Conservation (phyloP, 2,888 invertebrate genomes). For the Sisyra terminalis region DNA sequence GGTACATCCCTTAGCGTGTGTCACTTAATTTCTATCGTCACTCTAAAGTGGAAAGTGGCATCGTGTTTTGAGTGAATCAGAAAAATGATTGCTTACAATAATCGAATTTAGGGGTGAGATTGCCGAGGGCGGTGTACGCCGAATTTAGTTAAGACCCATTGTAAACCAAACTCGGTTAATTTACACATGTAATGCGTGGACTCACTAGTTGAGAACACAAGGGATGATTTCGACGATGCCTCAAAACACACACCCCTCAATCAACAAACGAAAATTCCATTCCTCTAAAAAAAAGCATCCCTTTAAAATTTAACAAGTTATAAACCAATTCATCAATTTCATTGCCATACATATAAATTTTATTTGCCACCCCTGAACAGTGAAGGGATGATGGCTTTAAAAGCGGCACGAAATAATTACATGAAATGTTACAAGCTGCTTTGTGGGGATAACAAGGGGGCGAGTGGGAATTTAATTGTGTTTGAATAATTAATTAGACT, state of each 20-base stretch:
- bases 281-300: background rate
- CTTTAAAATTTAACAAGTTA: background rate
- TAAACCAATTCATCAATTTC: background rate
- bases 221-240: background rate
- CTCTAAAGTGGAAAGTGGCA: too few species aligned
- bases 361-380: too few species aligned
- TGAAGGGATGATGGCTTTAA: too few species aligned
- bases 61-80: too few species aligned
- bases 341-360: background rate
- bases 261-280: too few species aligned
- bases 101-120: too few species aligned
- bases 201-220: slow-evolving; percentile 11
- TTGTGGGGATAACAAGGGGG: background rate
- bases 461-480: slow-evolving; percentile 5
- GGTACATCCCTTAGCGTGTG: too few species aligned
- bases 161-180: slow-evolving; percentile 35
- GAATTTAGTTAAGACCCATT: slow-evolving; percentile 33
- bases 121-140: background rate
- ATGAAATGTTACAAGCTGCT: too few species aligned
- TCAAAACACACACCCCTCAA: background rate
- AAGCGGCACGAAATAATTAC: too few species aligned
- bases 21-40: too few species aligned
- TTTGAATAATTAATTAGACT: slow-evolving; percentile 9
- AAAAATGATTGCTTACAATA: too few species aligned
- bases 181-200: slow-evolving; percentile 28